Evolutionary conservation across 2,797 vertebrate genomes (phyloP).

Genomic region (Parauchenoglanis ngamensis): DNA sequence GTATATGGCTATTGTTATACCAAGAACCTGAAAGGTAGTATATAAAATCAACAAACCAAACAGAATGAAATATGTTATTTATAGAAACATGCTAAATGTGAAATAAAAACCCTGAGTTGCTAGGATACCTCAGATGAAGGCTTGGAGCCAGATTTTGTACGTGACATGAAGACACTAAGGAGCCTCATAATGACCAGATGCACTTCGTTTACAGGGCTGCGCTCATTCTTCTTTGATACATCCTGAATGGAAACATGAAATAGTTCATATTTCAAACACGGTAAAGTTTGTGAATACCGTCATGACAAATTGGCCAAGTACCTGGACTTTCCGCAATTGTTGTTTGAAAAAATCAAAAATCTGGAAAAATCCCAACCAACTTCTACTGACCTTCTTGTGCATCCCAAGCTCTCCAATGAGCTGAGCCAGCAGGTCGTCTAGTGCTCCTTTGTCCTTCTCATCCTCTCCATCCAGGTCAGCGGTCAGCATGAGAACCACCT

Average conservation of each 20-base stretch:
- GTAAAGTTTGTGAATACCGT: neutral
- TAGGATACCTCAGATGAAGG: conserved; percentile 90
- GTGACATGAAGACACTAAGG: conserved; percentile 98
- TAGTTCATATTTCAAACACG: too few relatives aligned
- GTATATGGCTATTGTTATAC: neutral
- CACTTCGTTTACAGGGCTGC: conserved; percentile 92
- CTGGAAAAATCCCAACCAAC: too few relatives aligned
- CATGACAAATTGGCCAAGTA: neutral
- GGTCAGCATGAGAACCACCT: conserved; percentile 97
- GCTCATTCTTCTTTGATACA: conserved; percentile 95
- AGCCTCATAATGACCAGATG: conserved; percentile 97
- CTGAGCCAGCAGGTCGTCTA: conserved; percentile 92
- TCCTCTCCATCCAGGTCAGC: conserved; percentile 97
- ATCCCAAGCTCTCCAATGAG: conserved; percentile 94
- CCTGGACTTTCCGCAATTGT: neutral
- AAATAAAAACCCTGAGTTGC: neutral
- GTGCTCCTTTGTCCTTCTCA: conserved; percentile 96
- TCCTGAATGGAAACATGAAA: conserved; percentile 75
- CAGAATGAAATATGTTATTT: neutral
- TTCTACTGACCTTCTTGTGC: conserved; percentile 88
- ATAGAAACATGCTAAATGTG: neutral
- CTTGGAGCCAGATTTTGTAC: conserved; percentile 96
- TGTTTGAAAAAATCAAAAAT: too few relatives aligned
- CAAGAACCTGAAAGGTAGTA: neutral
- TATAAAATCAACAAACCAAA: neutral